Evolutionary conservation across 2,797 vertebrate genomes (phyloP).

Genomic region (Argyrosomus regius): DNA sequence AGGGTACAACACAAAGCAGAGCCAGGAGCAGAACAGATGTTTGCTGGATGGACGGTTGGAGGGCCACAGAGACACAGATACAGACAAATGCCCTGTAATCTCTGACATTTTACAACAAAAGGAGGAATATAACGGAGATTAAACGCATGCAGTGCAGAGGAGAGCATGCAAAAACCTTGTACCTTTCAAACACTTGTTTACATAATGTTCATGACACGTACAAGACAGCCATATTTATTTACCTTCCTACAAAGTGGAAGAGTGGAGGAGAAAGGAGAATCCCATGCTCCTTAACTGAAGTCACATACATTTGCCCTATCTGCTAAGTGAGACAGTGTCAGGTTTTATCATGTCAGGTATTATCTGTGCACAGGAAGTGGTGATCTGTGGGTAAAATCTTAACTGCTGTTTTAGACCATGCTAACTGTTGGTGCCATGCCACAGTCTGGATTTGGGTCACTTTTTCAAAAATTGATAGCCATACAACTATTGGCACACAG

Average conservation of each 20-base stretch:
- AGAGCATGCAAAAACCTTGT: conserved; percentile 1
- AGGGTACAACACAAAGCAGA: conserved; percentile 29
- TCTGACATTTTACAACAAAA: conserved; percentile 48
- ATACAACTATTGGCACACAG: not conserved
- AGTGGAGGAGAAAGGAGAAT: not conserved
- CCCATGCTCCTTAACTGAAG: not conserved
- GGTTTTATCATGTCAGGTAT: not conserved
- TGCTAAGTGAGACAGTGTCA: not conserved
- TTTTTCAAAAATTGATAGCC: not conserved
- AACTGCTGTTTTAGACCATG: not conserved
- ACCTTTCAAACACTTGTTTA: conserved; percentile 2
- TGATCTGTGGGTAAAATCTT: not conserved
- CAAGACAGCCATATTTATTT: not conserved
- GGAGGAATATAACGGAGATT: conserved; percentile 19
- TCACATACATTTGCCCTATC: not conserved
- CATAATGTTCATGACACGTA: not conserved
- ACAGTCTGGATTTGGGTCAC: not conserved
- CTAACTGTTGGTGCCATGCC: not conserved
- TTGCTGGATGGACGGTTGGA: conserved; percentile 35
- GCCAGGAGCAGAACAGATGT: conserved; percentile 52
- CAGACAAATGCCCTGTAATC: conserved; percentile 44
- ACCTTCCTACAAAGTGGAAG: not conserved
- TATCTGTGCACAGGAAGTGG: not conserved
- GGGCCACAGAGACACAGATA: conserved; percentile 1
- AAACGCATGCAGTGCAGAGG: conserved; percentile 9